Percentiles rank a stretch among this genome's conserved stretches.
These are phyloP conservation scores for Procambarus virginalis DNA, from an alignment of 1,140 invertebrate genomes.

Conservation along the genomic window DNA sequence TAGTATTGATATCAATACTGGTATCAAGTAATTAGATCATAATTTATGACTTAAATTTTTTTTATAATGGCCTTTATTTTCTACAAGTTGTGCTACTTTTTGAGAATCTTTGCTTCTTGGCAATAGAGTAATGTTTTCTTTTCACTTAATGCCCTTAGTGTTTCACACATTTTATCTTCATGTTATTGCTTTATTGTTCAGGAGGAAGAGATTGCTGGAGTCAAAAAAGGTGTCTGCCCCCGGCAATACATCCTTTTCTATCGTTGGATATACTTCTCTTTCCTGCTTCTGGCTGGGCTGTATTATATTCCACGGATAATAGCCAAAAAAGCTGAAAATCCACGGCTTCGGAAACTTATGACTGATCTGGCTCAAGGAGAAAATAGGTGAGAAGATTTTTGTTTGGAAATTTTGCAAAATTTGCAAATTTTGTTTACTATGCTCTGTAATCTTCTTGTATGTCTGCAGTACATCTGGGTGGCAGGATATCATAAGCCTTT, in stretches of 20 bases:
- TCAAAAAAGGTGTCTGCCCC: neutral
- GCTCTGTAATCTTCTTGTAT: too few species aligned
- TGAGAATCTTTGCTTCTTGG: too few species aligned
- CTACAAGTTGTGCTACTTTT: too few species aligned
- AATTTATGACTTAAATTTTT: neutral
- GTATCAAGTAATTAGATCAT: neutral
- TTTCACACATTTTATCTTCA: neutral
- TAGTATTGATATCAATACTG: neutral
- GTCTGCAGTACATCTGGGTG: too few species aligned
- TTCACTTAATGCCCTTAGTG: neutral
- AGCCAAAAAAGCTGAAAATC: slow-evolving; percentile 20
- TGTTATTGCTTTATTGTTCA: neutral
- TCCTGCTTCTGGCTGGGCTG: neutral
- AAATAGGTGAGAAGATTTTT: slow-evolving; percentile 14
- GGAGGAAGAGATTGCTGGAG: neutral
- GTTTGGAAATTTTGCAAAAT: neutral
- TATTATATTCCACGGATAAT: slow-evolving; percentile 40
- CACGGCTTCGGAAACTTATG: slow-evolving; percentile 30
- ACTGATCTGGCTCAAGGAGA: slow-evolving; percentile 13
- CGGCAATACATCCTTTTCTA: slow-evolving; percentile 48
- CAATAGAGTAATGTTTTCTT: neutral
- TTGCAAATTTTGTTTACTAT: neutral
- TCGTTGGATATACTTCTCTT: slow-evolving; percentile 38
- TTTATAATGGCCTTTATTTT: neutral
- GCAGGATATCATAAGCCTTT: too few species aligned